Conservation (phyloP, 2,888 invertebrate genomes). For the Amiota communis region DNA sequence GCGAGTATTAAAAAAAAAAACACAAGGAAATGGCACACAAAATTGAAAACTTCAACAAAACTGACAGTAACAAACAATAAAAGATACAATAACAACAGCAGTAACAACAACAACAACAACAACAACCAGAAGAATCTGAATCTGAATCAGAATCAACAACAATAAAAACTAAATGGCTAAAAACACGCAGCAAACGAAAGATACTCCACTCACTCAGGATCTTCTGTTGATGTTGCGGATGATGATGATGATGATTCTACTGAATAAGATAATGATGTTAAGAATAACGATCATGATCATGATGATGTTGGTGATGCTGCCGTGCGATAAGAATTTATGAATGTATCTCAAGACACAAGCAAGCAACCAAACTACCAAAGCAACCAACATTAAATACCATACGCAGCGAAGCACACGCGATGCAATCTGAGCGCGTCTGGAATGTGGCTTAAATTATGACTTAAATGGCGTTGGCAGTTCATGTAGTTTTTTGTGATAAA, state of each 20-base stretch:
- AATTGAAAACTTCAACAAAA: conserved; percentile 55
- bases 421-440: conserved; percentile 67
- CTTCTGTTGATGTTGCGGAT: too few species aligned
- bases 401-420: conserved; percentile 50
- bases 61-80: conserved; percentile 43
- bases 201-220: too few species aligned
- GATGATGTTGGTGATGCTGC: conserved; percentile 2
- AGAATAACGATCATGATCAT: not conserved
- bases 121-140: conserved; percentile 28
- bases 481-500: conserved; percentile 54
- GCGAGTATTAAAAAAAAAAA: conserved; percentile 30
- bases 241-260: too few species aligned
- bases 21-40: conserved; percentile 39
- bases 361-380: not conserved
- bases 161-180: conserved; percentile 15
- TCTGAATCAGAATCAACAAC: conserved; percentile 10
- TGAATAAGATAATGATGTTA: not conserved
- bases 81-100: conserved; percentile 36
- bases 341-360: conserved; percentile 50
- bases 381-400: conserved; percentile 16
- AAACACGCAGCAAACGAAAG: conserved; percentile 25
- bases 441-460: conserved; percentile 68
- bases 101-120: conserved; percentile 24
- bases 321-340: conserved; percentile 63
- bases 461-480: conserved; percentile 68